Conservation (phyloP, 2,888 invertebrate genomes). For the Acanthopleura granulata region DNA sequence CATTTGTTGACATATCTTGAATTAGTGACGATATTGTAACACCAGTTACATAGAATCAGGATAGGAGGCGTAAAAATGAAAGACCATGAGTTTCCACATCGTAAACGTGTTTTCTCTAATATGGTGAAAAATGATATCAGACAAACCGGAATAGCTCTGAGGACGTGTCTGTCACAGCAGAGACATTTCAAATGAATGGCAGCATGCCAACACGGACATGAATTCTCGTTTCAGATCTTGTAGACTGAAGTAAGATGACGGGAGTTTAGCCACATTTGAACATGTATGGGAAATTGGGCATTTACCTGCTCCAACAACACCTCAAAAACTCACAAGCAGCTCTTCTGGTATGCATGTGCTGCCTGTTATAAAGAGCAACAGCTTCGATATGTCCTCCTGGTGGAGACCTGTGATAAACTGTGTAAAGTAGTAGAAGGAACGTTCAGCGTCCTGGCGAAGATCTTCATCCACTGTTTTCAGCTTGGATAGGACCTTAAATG, state of each 20-base stretch:
- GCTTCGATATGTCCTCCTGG: neutral
- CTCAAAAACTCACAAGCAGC: neutral
- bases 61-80: too few species aligned
- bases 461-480: neutral
- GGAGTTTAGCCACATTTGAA: neutral
- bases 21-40: too few species aligned
- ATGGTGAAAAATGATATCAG: too few species aligned
- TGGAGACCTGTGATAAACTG: neutral
- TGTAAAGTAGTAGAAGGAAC: neutral
- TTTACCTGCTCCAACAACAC: neutral
- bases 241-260: neutral
- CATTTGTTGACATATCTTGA: too few species aligned
- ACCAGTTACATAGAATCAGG: too few species aligned
- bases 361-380: neutral
- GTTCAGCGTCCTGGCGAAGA: neutral
- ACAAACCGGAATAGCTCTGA: too few species aligned
- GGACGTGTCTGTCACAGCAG: neutral
- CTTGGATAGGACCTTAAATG: neutral
- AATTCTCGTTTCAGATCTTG: neutral
- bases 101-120: too few species aligned
- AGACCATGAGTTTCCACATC: too few species aligned
- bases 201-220: neutral
- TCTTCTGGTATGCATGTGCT: neutral
- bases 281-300: neutral
- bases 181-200: neutral